Conservation (phyloP, 1,140 invertebrate genomes). For the Musca vetustissima region DNA sequence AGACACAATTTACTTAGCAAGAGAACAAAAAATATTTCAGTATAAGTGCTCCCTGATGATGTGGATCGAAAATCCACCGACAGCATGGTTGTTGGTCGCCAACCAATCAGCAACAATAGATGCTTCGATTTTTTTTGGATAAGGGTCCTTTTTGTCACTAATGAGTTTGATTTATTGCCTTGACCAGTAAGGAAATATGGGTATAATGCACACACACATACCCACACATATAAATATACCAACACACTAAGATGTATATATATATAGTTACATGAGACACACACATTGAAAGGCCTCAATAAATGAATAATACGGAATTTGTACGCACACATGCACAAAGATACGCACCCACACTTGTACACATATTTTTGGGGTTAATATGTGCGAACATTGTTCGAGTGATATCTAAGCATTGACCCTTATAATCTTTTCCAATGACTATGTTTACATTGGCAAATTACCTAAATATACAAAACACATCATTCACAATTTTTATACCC, state of each 20-base stretch:
- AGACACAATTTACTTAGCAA: not conserved
- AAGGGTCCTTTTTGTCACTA: not conserved
- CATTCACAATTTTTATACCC: not conserved
- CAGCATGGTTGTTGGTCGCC: not conserved
- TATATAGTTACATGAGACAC: not conserved
- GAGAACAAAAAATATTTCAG: not conserved
- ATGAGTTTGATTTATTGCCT: conserved; percentile 7
- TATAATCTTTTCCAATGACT: conserved; percentile 17
- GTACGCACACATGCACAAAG: not conserved
- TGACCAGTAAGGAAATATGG: not conserved
- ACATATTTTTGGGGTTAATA: too few relatives aligned
- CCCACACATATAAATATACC: not conserved
- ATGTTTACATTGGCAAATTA: conserved; percentile 13
- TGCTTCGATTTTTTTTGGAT: not conserved
- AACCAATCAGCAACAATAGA: not conserved
- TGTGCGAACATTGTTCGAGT: not conserved
- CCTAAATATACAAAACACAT: not conserved
- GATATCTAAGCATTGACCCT: conserved; percentile 2
- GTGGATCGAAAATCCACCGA: not conserved
- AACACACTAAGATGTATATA: too few relatives aligned
- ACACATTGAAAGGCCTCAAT: too few relatives aligned
- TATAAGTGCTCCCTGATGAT: not conserved
- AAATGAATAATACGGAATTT: too few relatives aligned
- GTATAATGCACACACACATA: not conserved
- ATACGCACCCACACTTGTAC: not conserved